Percentiles rank a stretch among this genome's conserved stretches.
Conservation (phyloP, 2,113 vertebrate species). For the Pteronura brasiliensis region DNA sequence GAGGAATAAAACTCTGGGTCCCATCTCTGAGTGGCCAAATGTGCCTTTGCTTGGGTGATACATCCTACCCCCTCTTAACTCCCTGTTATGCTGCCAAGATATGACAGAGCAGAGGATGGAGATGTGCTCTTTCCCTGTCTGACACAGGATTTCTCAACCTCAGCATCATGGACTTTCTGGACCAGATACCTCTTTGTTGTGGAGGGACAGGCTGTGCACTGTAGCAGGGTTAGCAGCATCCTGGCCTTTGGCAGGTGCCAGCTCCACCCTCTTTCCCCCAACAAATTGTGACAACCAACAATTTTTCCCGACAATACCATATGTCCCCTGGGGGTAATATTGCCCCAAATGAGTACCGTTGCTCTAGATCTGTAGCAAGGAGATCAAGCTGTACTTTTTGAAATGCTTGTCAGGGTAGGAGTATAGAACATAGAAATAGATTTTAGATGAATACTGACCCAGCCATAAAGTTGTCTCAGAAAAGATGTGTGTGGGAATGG, state of each 20-base stretch:
- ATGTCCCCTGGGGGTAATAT: neutral
- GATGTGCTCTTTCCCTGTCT: neutral
- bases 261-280: fast-evolving
- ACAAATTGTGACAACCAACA: neutral
- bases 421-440: neutral
- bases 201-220: too few relatives aligned
- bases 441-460: neutral
- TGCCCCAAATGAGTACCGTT: neutral
- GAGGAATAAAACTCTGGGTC: neutral
- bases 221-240: neutral
- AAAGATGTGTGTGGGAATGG: neutral
- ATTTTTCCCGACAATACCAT: neutral
- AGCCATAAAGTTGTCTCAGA: neutral
- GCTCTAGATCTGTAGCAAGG: neutral
- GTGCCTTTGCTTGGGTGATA: neutral
- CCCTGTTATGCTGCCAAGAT: fast-evolving
- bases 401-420: neutral
- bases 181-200: neutral
- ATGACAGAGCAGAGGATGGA: fast-evolving
- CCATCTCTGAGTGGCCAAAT: neutral
- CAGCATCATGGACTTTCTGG: fast-evolving
- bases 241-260: neutral
- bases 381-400: neutral
- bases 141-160: neutral
- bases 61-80: neutral